A percentile compares a stretch with the other conserved stretches of the same genome.
Evolutionary conservation across 1,140 invertebrate species (phyloP).

Genomic region (Bombus ignitus): DNA sequence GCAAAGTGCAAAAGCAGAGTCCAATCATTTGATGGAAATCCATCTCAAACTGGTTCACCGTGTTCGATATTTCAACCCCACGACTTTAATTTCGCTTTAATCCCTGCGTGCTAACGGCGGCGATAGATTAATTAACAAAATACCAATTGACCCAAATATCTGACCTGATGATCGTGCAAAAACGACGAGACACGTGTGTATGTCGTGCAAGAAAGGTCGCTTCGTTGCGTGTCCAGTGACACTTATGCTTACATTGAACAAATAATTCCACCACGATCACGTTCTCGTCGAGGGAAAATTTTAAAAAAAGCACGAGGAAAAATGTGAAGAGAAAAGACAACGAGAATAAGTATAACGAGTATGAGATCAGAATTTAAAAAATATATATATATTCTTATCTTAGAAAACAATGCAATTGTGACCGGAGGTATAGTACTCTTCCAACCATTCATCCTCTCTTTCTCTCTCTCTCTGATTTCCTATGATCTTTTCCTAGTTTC

Average conservation of each 20-base stretch:
- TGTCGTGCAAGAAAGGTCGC: neutral
- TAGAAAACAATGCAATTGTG: no score
- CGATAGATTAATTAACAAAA: slow-evolving; percentile 21
- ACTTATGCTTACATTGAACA: neutral
- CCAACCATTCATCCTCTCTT: no score
- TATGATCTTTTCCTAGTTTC: no score
- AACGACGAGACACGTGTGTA: neutral
- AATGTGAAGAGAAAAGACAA: neutral
- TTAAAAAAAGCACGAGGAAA: neutral
- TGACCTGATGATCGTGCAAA: neutral
- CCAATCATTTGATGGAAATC: no score
- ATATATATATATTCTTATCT: no score
- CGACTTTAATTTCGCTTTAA: neutral
- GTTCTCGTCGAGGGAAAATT: neutral
- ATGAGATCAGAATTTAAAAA: no score
- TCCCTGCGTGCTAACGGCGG: neutral
- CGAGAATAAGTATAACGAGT: no score
- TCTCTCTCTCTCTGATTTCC: no score
- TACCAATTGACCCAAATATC: slow-evolving; percentile 19
- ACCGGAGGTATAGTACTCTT: no score
- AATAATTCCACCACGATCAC: neutral
- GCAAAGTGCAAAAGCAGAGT: no score
- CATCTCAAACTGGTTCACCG: no score
- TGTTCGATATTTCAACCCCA: neutral
- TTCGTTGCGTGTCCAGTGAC: neutral